Evolutionary conservation across 2,888 invertebrate genomes (phyloP).

Genomic region (Drosophila mayaguana): DNA sequence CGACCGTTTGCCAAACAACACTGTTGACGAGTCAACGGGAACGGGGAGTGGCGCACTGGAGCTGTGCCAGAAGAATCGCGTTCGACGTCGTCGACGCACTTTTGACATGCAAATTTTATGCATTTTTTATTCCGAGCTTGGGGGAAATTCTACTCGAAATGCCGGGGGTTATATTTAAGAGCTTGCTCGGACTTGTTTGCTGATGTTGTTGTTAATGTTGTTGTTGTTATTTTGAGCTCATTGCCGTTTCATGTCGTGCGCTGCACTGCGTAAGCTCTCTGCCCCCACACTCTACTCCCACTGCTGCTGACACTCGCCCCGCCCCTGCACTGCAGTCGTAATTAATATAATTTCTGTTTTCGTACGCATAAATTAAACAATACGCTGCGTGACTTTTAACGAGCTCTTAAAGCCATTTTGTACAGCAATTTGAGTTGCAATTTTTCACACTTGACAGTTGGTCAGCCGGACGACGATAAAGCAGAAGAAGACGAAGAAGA

Average conservation of each 20-base stretch:
- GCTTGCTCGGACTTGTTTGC: slow-evolving; percentile 22
- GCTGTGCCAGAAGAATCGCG: slow-evolving; percentile 26
- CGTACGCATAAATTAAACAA: slow-evolving; percentile 79
- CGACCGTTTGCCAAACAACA: slow-evolving; percentile 51
- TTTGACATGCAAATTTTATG: slow-evolving; percentile 79
- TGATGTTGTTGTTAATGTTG: slow-evolving; percentile 7
- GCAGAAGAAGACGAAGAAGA: background rate
- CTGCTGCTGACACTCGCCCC: background rate
- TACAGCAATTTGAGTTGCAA: slow-evolving; percentile 77
- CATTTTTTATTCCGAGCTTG: slow-evolving; percentile 50
- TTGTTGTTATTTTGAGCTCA: background rate
- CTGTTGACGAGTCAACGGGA: slow-evolving; percentile 32
- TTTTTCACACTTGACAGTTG: slow-evolving; percentile 79
- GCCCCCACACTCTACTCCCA: background rate
- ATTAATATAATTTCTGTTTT: slow-evolving; percentile 79
- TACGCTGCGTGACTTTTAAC: slow-evolving; percentile 77
- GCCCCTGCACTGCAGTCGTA: slow-evolving; percentile 58
- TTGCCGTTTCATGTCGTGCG: slow-evolving; percentile 50
- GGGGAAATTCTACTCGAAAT: slow-evolving; percentile 35
- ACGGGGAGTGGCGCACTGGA: background rate
- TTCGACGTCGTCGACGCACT: slow-evolving; percentile 67
- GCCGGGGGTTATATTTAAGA: slow-evolving; percentile 34
- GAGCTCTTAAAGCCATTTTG: slow-evolving; percentile 77
- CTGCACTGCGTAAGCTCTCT: slow-evolving; percentile 9
- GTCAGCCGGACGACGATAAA: slow-evolving; percentile 29